Evolutionary conservation across 2,113 vertebrate species (phyloP).

Genomic region (Galeopterus variegatus): DNA sequence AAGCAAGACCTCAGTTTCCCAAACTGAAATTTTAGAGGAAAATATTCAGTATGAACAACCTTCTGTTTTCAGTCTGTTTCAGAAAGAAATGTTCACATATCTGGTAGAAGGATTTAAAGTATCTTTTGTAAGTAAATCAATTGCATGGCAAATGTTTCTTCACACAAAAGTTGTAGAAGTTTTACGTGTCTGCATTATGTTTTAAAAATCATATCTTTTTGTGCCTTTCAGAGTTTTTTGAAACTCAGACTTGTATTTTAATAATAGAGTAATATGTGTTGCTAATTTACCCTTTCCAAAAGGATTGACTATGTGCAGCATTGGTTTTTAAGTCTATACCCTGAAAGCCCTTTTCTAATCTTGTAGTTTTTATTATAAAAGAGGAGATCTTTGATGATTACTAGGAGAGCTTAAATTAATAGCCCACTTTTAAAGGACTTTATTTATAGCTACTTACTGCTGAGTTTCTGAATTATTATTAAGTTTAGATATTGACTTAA

Average conservation of each 20-base stretch:
- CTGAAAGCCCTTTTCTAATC: not conserved
- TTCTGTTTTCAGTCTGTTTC: slow-evolving; percentile 92
- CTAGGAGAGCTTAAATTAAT: slow-evolving; percentile 3
- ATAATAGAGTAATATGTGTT: not conserved
- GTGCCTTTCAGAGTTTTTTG: slow-evolving; percentile 32
- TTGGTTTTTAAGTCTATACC: slow-evolving; percentile 3
- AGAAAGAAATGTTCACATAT: slow-evolving; percentile 94
- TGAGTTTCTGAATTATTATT: slow-evolving; percentile 30
- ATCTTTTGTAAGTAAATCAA: slow-evolving; percentile 91
- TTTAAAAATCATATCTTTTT: slow-evolving; percentile 36
- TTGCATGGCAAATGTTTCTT: slow-evolving; percentile 19
- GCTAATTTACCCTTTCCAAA: not conserved
- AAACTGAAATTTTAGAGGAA: slow-evolving; percentile 90
- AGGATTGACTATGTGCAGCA: not conserved
- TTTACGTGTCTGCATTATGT: slow-evolving; percentile 8
- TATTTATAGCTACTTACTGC: slow-evolving; percentile 8
- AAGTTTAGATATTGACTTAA: slow-evolving; percentile 33
- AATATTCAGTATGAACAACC: slow-evolving; percentile 87
- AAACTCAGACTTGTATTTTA: slow-evolving; percentile 42
- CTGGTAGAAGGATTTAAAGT: slow-evolving; percentile 96
- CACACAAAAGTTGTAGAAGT: not conserved
- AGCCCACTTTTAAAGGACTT: not conserved
- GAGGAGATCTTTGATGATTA: not conserved
- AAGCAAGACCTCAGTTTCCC: slow-evolving; percentile 86
- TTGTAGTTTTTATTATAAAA: not conserved